Conservation (phyloP, 2,888 invertebrate genomes). For the Heliconius aoede region DNA sequence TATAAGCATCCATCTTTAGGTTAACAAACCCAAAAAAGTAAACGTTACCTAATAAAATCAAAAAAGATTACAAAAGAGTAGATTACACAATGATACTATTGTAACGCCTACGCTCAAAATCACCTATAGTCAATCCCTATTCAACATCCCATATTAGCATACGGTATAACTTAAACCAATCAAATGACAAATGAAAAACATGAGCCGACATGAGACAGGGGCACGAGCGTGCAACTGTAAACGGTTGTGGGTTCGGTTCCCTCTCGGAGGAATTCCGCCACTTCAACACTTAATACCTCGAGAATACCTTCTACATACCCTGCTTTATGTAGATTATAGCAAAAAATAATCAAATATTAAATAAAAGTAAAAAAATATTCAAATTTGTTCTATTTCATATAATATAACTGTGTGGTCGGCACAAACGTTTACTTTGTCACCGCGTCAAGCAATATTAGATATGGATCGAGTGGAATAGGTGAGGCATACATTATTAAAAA, state of each 20-base stretch:
- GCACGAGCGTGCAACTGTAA: neutral
- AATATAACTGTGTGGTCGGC: neutral
- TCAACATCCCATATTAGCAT: constrained; percentile 10
- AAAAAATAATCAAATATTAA: too few species aligned
- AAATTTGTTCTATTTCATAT: neutral
- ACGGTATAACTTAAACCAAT: neutral
- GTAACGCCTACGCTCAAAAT: constrained; percentile 11
- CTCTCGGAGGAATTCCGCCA: neutral
- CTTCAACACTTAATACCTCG: neutral
- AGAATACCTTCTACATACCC: too few species aligned
- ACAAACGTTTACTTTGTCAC: neutral
- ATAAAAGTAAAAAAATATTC: neutral
- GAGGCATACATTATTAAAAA: constrained; percentile 18
- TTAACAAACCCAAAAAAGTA: neutral
- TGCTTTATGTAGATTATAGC: too few species aligned
- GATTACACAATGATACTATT: constrained; percentile 6
- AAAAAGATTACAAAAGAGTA: neutral
- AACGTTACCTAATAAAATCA: constrained; percentile 1
- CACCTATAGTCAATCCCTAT: neutral
- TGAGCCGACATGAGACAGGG: neutral
- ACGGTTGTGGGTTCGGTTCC: neutral
- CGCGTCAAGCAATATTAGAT: neutral
- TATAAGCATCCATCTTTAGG: neutral
- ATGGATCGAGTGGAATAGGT: constrained; percentile 1
- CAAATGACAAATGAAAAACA: too few species aligned